Evolutionary conservation across 2,888 invertebrate genomes (phyloP).

Genomic region (Agrotis clavis): DNA sequence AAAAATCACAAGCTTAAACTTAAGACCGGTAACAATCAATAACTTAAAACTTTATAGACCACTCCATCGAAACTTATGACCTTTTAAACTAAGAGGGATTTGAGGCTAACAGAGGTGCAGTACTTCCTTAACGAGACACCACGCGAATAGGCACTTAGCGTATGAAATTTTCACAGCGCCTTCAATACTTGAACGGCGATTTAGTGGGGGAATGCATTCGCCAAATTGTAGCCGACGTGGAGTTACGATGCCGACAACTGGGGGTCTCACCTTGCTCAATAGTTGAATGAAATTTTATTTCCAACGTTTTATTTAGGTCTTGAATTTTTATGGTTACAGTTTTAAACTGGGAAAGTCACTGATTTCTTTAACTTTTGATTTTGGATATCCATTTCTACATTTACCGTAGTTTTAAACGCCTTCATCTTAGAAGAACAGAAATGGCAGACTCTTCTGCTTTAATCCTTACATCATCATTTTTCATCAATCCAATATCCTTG

Average conservation of each 20-base stretch:
- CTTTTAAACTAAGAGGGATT: constrained; percentile 68
- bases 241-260: constrained; percentile 68
- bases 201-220: constrained; percentile 81
- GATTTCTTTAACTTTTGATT: constrained; percentile 2
- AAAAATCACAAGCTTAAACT: constrained; percentile 9
- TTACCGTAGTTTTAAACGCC: neutral
- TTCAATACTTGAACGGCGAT: constrained; percentile 82
- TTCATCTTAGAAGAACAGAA: no score
- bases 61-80: constrained; percentile 57
- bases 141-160: constrained; percentile 79
- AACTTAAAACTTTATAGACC: constrained; percentile 35
- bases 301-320: constrained; percentile 20
- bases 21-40: constrained; percentile 32
- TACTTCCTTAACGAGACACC: constrained; percentile 79
- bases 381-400: neutral
- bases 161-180: constrained; percentile 85
- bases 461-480: no score
- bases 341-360: neutral
- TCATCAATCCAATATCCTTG: no score
- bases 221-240: constrained; percentile 75
- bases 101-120: constrained; percentile 68
- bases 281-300: constrained; percentile 41
- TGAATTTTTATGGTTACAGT: constrained; percentile 17
- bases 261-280: constrained; percentile 51
- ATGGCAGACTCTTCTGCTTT: no score